A percentile compares a stretch with the other conserved stretches of the same genome.
Evolutionary conservation across 1,140 invertebrate genomes (phyloP).

Genomic region (Contarinia nasturtii): DNA sequence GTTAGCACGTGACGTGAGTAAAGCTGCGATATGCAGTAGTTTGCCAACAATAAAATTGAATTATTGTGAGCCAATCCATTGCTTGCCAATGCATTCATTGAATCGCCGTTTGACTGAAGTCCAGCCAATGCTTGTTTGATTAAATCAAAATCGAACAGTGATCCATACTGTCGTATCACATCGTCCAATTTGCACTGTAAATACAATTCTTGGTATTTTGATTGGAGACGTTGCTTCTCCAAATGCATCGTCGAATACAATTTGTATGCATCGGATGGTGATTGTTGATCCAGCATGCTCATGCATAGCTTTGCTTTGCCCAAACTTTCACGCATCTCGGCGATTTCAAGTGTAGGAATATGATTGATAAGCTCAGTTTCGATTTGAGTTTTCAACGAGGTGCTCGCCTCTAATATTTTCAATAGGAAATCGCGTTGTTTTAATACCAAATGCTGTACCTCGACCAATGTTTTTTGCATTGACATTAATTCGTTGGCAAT

Average conservation of each 20-base stretch:
- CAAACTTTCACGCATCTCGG: constrained; percentile 39
- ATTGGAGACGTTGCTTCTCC: constrained; percentile 41
- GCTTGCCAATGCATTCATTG: constrained; percentile 6
- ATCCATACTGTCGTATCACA: constrained; percentile 39
- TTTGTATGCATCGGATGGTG: constrained; percentile 32
- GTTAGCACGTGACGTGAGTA: constrained; percentile 43
- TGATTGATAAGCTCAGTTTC: constrained; percentile 49
- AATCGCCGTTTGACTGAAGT: constrained; percentile 33
- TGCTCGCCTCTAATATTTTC: constrained; percentile 51
- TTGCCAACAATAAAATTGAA: constrained; percentile 48
- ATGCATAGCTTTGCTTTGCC: constrained; percentile 36
- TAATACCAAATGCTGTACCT: constrained; percentile 39
- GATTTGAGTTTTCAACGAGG: constrained; percentile 48
- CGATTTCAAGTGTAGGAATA: constrained; percentile 38
- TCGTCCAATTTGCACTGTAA: constrained; percentile 51
- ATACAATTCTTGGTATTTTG: constrained; percentile 49
- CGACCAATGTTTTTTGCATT: constrained; percentile 33
- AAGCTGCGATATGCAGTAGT: constrained; percentile 52
- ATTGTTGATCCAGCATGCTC: constrained; percentile 28
- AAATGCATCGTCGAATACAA: constrained; percentile 32
- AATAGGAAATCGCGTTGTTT: constrained; percentile 48
- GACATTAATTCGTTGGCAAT: constrained; percentile 29
- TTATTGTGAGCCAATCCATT: constrained; percentile 28
- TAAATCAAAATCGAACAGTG: constrained; percentile 41
- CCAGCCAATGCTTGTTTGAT: constrained; percentile 41